Conservation (phyloP, 2,797 vertebrate species). For the Heterohyrax brucei region DNA sequence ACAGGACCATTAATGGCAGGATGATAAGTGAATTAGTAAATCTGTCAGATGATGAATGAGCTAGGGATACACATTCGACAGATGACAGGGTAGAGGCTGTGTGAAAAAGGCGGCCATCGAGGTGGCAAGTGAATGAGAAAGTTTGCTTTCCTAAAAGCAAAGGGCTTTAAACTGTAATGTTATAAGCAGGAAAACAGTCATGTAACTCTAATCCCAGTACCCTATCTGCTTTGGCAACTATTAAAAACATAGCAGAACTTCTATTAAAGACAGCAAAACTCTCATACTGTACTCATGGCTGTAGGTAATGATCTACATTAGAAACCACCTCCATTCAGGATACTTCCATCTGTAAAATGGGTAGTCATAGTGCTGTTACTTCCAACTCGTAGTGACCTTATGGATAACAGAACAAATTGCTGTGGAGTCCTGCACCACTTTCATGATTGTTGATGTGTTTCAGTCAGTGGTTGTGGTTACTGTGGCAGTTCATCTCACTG, state of each 20-base stretch:
- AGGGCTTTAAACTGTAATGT: not conserved
- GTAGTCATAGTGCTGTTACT: no score
- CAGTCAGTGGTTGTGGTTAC: no score
- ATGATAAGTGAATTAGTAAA: conserved; percentile 60
- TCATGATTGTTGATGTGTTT: no score
- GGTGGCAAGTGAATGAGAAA: not conserved
- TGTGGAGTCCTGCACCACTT: no score
- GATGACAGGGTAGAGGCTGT: not conserved
- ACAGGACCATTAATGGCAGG: not conserved
- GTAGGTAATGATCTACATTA: not conserved
- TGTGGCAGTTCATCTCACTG: no score
- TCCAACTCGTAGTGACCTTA: no score
- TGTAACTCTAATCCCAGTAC: not conserved
- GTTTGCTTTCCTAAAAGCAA: not conserved
- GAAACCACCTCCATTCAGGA: not conserved
- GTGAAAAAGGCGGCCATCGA: not conserved
- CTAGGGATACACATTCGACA: not conserved
- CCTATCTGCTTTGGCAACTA: not conserved
- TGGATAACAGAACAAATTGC: no score
- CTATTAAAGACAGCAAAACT: not conserved
- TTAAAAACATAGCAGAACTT: not conserved
- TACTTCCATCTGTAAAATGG: conserved; percentile 7
- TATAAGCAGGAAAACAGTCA: not conserved
- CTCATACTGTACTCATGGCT: not conserved
- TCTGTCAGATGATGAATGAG: conserved; percentile 59